These are phyloP conservation scores for Melanitta fusca DNA, from an alignment of 2,797 vertebrate genomes.

Conservation along the genomic window DNA sequence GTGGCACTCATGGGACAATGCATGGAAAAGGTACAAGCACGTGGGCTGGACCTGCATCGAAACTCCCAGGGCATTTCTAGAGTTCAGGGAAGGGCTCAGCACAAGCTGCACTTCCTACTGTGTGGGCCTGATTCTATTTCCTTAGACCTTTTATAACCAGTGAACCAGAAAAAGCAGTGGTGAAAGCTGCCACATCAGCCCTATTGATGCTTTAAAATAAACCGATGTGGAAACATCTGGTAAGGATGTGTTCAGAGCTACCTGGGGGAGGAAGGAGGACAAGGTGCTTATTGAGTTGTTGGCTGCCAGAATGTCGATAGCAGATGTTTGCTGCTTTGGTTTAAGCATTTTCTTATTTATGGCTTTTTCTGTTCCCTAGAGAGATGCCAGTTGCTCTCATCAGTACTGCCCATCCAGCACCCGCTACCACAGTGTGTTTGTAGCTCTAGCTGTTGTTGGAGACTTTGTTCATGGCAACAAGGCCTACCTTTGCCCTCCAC, in stretches of 20 bases:
- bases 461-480: conserved; percentile 75
- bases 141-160: background rate
- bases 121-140: background rate
- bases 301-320: background rate
- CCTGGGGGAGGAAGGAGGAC: background rate
- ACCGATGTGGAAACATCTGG: background rate
- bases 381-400: conserved; percentile 84
- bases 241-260: background rate
- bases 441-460: conserved; percentile 83
- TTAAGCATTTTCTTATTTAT: background rate
- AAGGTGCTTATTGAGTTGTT: background rate
- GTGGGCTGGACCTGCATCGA: background rate
- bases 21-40: conserved; percentile 81
- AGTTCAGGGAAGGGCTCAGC: background rate
- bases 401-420: conserved; percentile 67
- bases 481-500: conserved; percentile 72
- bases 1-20: conserved; percentile 80
- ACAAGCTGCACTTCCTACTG: background rate
- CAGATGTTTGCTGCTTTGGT: background rate
- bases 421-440: conserved; percentile 73
- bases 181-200: background rate
- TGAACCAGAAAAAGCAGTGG: background rate
- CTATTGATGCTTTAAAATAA: background rate
- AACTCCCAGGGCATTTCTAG: background rate
- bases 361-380: conserved; percentile 65